A percentile compares a stretch with the other conserved stretches of the same genome.
phyloP scores from a whole-genome alignment of 2,113 vertebrate genomes.

The Silurus glanis region DNA sequence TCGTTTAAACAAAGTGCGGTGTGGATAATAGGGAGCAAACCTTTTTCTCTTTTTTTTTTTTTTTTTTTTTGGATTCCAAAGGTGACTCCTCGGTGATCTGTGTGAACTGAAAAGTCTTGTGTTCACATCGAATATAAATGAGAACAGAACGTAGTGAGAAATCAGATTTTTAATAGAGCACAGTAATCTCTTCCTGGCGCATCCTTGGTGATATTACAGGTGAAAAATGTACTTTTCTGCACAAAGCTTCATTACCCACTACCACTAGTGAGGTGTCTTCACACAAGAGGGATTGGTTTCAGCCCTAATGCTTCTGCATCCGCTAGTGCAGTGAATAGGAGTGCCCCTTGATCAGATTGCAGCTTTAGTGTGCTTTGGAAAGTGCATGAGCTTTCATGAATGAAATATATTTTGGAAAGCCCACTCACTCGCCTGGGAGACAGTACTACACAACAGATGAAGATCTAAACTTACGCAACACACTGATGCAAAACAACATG shows the following conservation, averaged over 20 bases:
- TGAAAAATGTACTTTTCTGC: neutral
- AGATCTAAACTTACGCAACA: neutral
- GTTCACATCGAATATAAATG: slow-evolving; percentile 15
- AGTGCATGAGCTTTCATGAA: slow-evolving; percentile 6
- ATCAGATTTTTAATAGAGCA: neutral
- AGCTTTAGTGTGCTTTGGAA: neutral
- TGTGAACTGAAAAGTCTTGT: neutral
- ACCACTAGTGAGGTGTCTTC: neutral
- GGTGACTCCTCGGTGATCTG: neutral
- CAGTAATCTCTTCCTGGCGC: neutral
- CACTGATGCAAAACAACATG: neutral
- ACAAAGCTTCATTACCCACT: neutral
- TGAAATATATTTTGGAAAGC: neutral
- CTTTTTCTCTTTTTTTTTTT: too few relatives aligned
- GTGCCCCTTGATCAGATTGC: neutral
- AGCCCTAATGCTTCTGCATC: neutral
- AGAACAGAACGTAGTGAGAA: neutral
- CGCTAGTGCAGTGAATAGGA: neutral
- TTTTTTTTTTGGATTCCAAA: neutral
- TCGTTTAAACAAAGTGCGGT: neutral
- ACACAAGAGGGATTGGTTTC: neutral
- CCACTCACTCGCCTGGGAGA: neutral
- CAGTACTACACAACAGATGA: neutral
- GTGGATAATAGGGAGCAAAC: neutral
- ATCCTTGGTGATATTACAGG: neutral